Evolutionary conservation across 2,113 vertebrate species (phyloP), one percentile per base, ranked within the genome.

Genomic region (Megalops atlanticus): DNA sequence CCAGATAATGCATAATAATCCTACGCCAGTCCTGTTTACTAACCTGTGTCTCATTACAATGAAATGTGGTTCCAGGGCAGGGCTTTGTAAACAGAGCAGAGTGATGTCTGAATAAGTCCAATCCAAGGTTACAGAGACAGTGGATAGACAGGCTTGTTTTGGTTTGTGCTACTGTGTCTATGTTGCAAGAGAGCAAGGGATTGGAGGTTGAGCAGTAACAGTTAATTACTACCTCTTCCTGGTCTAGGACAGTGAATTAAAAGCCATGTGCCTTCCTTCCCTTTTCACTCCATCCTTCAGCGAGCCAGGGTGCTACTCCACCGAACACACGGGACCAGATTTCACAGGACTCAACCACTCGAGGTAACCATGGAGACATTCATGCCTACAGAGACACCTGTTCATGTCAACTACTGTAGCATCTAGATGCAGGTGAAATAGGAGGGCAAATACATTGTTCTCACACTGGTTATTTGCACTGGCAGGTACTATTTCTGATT

Each of bases 181-280:
- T n/a, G n/a, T n/a, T n/a, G n/a, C n/a, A n/a, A n/a, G n/a, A n/a
- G 24, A 31, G 6, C 31, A 8, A 71, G 2, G 69, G 69, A n/a
- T 15, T 14, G 0, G 69, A 33, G 10, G 2, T 10, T 16, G 69
- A 38, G 54, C 69, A 71, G 14, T 38, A 5, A 36, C 33, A 36
- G 35, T 27, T 35, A 36, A 0, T 10, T 35, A 16, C 18, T 11
- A 16, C n/a, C 76, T 58, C 80, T 91, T 91, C 84, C 86, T 90
- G 79, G 82, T 83, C 84, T 2, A 21, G 8, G 81, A 80, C 27
- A 84, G 76, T 89, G 69, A 87, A 86, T 91, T 85, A 89, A 0
- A 81, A 11, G 12, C 49, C 83, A 75, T 69, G 80, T 75, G 80
- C 76, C 71, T 79, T 52, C 76, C 80, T 90, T 90, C 84, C 78